Conservation (phyloP, 2,113 vertebrate genomes). For the Bubalus kerabau region DNA sequence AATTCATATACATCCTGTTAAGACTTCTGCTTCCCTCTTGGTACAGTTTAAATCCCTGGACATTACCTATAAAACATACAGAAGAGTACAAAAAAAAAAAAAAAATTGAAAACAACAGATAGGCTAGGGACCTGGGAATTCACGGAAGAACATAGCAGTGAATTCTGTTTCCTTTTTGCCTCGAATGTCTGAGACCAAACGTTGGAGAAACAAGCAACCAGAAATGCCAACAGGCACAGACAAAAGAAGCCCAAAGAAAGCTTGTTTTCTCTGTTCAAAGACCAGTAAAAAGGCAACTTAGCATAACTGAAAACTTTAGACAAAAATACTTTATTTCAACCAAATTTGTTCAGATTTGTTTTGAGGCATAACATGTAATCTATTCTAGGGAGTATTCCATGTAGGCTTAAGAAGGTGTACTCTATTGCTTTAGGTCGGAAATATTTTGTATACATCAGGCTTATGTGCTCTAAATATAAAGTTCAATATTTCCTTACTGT, state of each 20-base stretch:
- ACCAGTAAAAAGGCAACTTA: neutral
- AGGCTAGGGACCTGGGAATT: neutral
- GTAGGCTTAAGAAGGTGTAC: neutral
- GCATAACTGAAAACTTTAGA: neutral
- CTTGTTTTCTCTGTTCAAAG: neutral
- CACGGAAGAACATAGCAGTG: neutral
- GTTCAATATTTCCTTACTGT: neutral
- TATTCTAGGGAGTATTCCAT: neutral
- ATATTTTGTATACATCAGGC: neutral
- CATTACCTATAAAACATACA: neutral
- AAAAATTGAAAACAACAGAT: neutral
- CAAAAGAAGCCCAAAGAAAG: neutral
- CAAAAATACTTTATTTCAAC: neutral
- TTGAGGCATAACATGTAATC: neutral
- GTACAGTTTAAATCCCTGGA: neutral
- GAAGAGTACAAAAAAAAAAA: neutral
- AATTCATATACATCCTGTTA: neutral
- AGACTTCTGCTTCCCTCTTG: neutral
- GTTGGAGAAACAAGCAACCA: neutral
- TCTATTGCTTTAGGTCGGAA: neutral
- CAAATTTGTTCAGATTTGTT: neutral
- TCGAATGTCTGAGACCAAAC: neutral
- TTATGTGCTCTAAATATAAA: neutral
- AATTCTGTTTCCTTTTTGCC: neutral
- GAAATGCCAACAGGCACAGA: neutral